phyloP scores from a whole-genome alignment of 2,113 vertebrate genomes.

The Myotis davidii region DNA sequence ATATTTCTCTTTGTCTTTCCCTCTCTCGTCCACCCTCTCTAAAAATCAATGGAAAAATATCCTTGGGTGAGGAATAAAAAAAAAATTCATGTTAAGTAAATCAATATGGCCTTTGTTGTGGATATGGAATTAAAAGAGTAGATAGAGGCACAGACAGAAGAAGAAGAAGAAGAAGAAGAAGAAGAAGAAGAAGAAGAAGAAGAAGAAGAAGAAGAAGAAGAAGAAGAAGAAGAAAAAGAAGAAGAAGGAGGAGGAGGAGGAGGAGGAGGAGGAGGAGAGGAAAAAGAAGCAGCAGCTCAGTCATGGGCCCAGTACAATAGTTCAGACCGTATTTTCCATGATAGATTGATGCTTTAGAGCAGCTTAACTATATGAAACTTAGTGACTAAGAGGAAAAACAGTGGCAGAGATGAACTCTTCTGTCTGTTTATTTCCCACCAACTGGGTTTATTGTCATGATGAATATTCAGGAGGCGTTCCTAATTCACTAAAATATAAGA shows the following conservation, averaged over 20 bases:
- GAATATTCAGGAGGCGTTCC: background rate
- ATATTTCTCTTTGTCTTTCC: too few species aligned
- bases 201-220: too few species aligned
- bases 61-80: too few species aligned
- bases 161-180: background rate
- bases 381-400: background rate
- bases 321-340: background rate
- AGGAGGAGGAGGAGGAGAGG: background rate
- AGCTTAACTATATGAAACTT: background rate
- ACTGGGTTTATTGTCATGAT: background rate
- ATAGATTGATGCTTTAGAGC: background rate
- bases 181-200: too few species aligned
- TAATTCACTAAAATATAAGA: background rate
- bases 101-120: background rate
- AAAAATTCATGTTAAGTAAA: background rate
- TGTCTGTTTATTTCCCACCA: background rate
- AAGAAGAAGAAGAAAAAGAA: too few species aligned
- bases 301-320: background rate
- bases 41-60: too few species aligned
- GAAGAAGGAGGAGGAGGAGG: too few species aligned
- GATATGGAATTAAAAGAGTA: background rate
- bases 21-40: too few species aligned
- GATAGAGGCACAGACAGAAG: background rate
- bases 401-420: background rate
- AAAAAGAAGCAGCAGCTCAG: too few species aligned